Base-by-base conservation (phyloP, 2,888 invertebrate genomes). In the Galeopsomyia nigrocyanea region DNA sequence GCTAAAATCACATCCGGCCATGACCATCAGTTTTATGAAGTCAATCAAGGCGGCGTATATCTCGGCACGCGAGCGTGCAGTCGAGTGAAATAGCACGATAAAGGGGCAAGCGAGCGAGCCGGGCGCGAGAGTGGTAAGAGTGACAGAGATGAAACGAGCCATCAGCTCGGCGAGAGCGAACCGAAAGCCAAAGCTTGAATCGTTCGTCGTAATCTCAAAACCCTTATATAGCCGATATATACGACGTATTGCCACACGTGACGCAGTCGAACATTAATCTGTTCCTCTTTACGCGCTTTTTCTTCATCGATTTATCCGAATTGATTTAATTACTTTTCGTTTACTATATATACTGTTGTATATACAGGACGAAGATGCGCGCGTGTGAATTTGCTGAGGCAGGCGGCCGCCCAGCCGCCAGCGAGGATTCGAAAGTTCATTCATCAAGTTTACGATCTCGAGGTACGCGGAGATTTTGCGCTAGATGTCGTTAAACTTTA, bases 401-500 rank as follows among this genome's bases (percentile, higher is more conserved):
- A 5, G 26, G 26, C 26, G 26, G 39, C 39, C 7, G 39, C 3
- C 31, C 31, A 3, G 31, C 7, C 13, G 39, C 10, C 7, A 3
- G 39, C 39, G 39, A 39, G 13, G 75, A 80, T 81, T 78, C 77
- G 77, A 78, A 82, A 79, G 79, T 81, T 80, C 79, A 79, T 81
- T 82, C 80, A 79, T 82, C 82, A 80, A 78, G 78, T 81, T 81
- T 82, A 81, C 78, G 79, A 81, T 73, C 75, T 72, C 53, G 56
- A 79, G 71, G 77, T 75, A 78, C 78, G 77, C 78, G 75, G 79
- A 81, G 80, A 84, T 85, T 85, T 81, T 78, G 82, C 80, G 81
- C 57, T 57, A 66, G 57, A 80, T 79, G 81, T 82, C 79, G 83
- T 84, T 83, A 82, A 84, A 84, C 80, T 85, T 86, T 84, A 85